Evolutionary conservation across 1,140 invertebrate species (phyloP), one percentile per base, ranked within the genome.

Genomic region (Drosophila bocki): DNA sequence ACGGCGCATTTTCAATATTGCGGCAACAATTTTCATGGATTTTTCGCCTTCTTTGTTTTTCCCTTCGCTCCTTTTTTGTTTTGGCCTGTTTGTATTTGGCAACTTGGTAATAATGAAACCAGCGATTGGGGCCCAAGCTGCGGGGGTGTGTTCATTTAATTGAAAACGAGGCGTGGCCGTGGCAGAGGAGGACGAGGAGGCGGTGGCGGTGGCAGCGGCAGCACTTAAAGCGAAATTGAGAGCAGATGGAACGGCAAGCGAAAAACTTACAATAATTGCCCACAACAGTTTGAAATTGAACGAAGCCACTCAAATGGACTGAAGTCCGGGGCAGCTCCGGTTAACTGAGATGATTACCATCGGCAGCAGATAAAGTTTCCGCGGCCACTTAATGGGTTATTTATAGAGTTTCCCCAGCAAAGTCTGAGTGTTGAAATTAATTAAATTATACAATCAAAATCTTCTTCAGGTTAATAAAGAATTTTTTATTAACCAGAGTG

Each of bases 11-110:
- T 87, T 87, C 83, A 87, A 87, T 87, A 87, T 87, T 87, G 83
- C 84, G 83, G 84, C 84, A 88, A 88, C 83, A 84, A 87, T 87
- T 87, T 88, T 84, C 83, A 86, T 86, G 84, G 80, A 63, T 78
- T 88, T 78, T 78, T 57, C 51, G 53, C 60, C 41, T 57, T 75
- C 57, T 60, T 78, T 77, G 71, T 78, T 78, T 50, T 57, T 32
- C 26, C 15, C 26, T 17, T n/a, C 62, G 44, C 32, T 22, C 35
- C 19, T 39, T 51, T 39, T 59, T 50, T 42, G 4, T 29, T 57
- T 54, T 77, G 33, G 62, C 48, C 50, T 80, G 72, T 80, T 80
- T 86, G 80, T 80, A 88, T 83, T 88, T 86, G 84, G 77, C 71
- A 80, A 74, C 81, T 78, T 63, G 86, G 84, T 84, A 88, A 87